A percentile compares a stretch with the other conserved stretches of the same genome.
Conservation (phyloP, 1,140 invertebrate genomes). For the Drosophila triauraria region DNA sequence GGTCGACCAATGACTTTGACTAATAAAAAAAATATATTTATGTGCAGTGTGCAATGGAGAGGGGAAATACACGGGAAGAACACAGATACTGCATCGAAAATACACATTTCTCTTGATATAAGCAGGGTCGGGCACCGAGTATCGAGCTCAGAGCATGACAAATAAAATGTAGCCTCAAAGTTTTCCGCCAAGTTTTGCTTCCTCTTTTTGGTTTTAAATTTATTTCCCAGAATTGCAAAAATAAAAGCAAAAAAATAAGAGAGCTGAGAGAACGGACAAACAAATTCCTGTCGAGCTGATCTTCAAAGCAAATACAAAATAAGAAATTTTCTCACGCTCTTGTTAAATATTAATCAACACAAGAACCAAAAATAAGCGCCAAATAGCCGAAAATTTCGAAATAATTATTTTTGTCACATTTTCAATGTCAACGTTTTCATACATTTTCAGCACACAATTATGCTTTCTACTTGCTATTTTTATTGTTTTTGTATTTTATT, state of each 20-base stretch:
- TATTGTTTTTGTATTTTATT: slow-evolving; percentile 5
- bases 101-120: too few species aligned
- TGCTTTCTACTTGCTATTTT: slow-evolving; percentile 2
- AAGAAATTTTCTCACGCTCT: slow-evolving; percentile 16
- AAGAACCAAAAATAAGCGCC: not conserved
- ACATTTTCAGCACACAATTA: slow-evolving; percentile 28
- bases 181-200: not conserved
- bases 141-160: too few species aligned
- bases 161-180: not conserved
- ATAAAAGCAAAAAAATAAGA: not conserved
- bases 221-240: slow-evolving; percentile 1
- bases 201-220: not conserved
- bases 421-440: slow-evolving; percentile 52
- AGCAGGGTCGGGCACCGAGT: too few species aligned
- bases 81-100: too few species aligned
- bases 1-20: slow-evolving; percentile 68
- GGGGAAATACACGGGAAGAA: slow-evolving; percentile 6
- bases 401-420: slow-evolving; percentile 53
- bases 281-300: slow-evolving; percentile 4
- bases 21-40: slow-evolving; percentile 1
- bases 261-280: not conserved
- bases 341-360: slow-evolving; percentile 39
- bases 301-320: slow-evolving; percentile 31
- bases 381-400: slow-evolving; percentile 31
- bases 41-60: not conserved